Base-by-base conservation (phyloP, 2,113 vertebrate species). In the Hyperopisus bebe region DNA sequence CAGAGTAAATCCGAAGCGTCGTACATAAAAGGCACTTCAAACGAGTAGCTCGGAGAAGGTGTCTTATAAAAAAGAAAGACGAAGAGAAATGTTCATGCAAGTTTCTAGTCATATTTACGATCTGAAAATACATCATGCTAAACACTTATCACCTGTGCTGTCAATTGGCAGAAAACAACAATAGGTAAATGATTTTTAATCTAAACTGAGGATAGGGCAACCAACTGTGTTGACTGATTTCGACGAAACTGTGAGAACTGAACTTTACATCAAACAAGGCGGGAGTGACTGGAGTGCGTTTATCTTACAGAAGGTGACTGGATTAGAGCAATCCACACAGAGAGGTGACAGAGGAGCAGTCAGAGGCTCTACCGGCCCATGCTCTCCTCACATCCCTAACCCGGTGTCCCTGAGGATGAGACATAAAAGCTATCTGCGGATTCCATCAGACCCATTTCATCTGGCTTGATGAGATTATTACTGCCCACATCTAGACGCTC, bases 381-480 rank as follows among this genome's bases (percentile, higher is more conserved):
- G 46, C 47, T 39, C 31, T 13, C 39, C 70, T 88, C 90, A 39
- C 82, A n/a, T 62, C 88, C 89, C 62, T 27, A 58, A 88, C 89
- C 74, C 89, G 39, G 24, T 88, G 89, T 92, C 90, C 91, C 91
- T 13, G 85, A 89, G 91, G 90, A 90, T 62, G 86, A 39, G 89
- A 86, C 91, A 90, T 92, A 89, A 91, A 93, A 91, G 90, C 91
- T 92, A 92, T 93, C 92, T 91, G 90, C 62, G 27, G 88, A 91
- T 91, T 91, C 90, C 91, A 93, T 93, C 92, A 89, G 84, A 77
- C 88, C 46, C 88, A 53, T 90, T 91, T 90, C 47, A 88, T 91
- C 92, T 92, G 90, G 55, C 66, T 88, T 92, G 92, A 92, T 91
- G 92, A 92, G 92, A 92, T 92, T 92, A 91, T 92, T 88, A 91